Base-by-base conservation (phyloP, 53 echinoderm and acorn worm genomes). In the Echinometra lucunter region DNA sequence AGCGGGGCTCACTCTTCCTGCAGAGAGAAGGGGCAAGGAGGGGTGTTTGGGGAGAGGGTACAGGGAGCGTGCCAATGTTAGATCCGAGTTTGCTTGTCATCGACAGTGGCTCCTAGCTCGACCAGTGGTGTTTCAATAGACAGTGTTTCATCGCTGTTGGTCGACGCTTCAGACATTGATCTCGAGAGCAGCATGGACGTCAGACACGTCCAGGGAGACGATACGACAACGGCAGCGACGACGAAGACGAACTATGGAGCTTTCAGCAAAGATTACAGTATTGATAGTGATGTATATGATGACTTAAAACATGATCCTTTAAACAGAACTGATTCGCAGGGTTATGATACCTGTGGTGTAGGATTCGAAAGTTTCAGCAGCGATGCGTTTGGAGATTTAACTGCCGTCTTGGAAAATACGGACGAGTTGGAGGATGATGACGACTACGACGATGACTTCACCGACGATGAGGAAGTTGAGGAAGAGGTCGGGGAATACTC, bases 301-400 rank as follows among this genome's bases (percentile, higher is more conserved):
- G 49, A 85, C 49, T 10, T n/a, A 30, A 85, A 49, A 9, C 85
- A 85, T 13, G 53, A 85, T 49, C 1, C 12, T 45, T 49, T 85
- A 28, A 85, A 85, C 30, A 85, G 85, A 85, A 85, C 47, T 13
- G 53, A 85, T 85, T 85, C 85, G 4, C 82, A 82, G 18, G 89
- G 58, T 18, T 89, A 60, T 23, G 89, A 60, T 13, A 89, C 35
- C 25, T 89, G 19, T 27, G 58, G 89, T 25, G 89, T 89, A 0
- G 89, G 58, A 6, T 89, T n/a, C 35, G 89, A 89, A 3, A 89
- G 37, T 40, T 89, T 89, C 35, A 58, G 89, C 63, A 60, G 58
- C 60, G 89, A 89, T 60, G 57, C 60, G 17, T 89, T 58, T 89
- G 89, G 89, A 57, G 89, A 89, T 40, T 89, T 85, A 47, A 85